These are phyloP conservation scores for Phyto melanocephala DNA, from an alignment of 2,888 invertebrate species.

Conservation along the genomic window DNA sequence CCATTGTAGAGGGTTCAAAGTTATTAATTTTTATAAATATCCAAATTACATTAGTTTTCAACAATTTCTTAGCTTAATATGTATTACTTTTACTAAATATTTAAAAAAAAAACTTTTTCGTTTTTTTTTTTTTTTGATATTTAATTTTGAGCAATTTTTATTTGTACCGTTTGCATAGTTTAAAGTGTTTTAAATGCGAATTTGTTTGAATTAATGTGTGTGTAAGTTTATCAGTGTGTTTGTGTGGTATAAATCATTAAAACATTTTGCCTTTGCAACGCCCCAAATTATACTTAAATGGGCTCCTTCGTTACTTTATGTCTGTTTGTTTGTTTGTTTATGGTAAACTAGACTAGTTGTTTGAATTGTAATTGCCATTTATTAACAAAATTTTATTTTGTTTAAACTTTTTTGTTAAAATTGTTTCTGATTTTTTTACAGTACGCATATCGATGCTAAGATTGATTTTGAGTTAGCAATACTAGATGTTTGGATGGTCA, in stretches of 20 bases:
- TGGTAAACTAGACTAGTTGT: conserved; percentile 63
- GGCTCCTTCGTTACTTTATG: conserved; percentile 2
- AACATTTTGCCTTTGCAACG: conserved; percentile 53
- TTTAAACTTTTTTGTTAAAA: conserved; percentile 33
- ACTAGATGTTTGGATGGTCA: not conserved
- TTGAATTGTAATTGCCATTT: conserved; percentile 59
- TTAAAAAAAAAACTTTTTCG: too few relatives aligned
- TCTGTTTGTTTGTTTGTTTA: conserved; percentile 24
- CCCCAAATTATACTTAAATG: conserved; percentile 59
- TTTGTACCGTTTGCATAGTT: too few relatives aligned
- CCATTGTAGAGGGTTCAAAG: too few relatives aligned
- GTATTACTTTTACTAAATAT: too few relatives aligned
- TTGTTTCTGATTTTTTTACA: conserved; percentile 11
- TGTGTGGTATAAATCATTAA: too few relatives aligned
- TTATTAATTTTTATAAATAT: too few relatives aligned
- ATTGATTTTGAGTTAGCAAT: not conserved
- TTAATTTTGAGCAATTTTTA: too few relatives aligned
- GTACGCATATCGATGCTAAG: not conserved
- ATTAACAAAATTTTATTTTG: not conserved
- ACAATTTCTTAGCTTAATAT: too few relatives aligned
- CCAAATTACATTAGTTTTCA: too few relatives aligned
- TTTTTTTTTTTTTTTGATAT: too few relatives aligned
- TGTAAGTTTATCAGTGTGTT: not conserved
- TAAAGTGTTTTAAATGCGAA: not conserved
- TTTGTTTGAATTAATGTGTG: not conserved